These are phyloP conservation scores for Heliopora coerulea DNA, from an alignment of 92 coral and sea anemone species.

Conservation along the genomic window DNA sequence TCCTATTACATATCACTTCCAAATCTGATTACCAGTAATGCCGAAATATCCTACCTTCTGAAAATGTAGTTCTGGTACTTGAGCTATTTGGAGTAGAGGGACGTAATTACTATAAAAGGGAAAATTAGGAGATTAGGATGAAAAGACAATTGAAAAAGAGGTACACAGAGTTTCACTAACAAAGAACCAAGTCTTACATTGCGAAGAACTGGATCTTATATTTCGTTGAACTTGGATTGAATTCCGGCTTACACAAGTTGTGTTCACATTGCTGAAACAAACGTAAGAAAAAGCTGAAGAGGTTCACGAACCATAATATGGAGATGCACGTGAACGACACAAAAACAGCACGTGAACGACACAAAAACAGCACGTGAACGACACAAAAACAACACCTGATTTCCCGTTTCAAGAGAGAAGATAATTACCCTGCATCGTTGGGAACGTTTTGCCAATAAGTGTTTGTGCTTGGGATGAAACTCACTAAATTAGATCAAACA, in stretches of 20 bases:
- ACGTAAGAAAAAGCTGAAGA: no score
- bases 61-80: slow-evolving; percentile 60
- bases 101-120: slow-evolving; percentile 68
- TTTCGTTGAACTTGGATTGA: slow-evolving; percentile 93
- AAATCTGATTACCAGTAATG: no score
- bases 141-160: background rate
- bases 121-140: background rate
- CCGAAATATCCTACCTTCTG: slow-evolving; percentile 58
- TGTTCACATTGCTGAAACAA: slow-evolving; percentile 89
- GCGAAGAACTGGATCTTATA: slow-evolving; percentile 96
- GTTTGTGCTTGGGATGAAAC: slow-evolving; percentile 89
- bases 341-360: no score
- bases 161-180: background rate
- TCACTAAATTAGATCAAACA: slow-evolving; percentile 49
- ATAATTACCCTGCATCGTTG: slow-evolving; percentile 87
- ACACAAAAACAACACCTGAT: background rate
- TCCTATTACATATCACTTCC: no score
- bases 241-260: slow-evolving; percentile 91
- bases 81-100: slow-evolving; percentile 70
- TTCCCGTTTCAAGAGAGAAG: no score
- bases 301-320: background rate
- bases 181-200: slow-evolving; percentile 59
- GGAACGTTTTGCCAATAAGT: slow-evolving; percentile 86
- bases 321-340: background rate
- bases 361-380: background rate